Conservation (phyloP, 2,113 vertebrate genomes). For the Plectropomus leopardus region DNA sequence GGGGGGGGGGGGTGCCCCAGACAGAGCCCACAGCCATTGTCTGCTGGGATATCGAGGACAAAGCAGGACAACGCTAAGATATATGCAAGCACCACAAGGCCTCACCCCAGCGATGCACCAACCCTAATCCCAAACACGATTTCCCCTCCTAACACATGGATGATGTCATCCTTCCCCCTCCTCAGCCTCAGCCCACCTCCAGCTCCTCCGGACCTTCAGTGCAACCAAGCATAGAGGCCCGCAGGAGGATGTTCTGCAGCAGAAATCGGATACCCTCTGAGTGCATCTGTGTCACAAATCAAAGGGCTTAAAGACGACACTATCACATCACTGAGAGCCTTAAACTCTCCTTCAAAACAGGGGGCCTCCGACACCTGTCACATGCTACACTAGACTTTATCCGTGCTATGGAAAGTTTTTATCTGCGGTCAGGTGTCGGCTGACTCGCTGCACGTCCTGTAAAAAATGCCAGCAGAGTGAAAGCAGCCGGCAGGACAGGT, state of each 20-base stretch:
- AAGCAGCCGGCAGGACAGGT: constrained; percentile 58
- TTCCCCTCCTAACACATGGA: constrained; percentile 64
- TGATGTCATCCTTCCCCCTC: constrained; percentile 75
- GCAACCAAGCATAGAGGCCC: constrained; percentile 58
- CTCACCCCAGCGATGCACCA: constrained; percentile 66
- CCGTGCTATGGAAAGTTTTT: constrained; percentile 40
- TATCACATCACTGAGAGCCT: constrained; percentile 48
- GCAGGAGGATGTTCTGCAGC: constrained; percentile 52
- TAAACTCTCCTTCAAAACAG: constrained; percentile 48
- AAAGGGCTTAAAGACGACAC: constrained; percentile 52
- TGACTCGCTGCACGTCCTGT: constrained; percentile 34
- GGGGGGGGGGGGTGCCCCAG: constrained; percentile 43
- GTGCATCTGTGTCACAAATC: constrained; percentile 67
- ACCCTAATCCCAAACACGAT: constrained; percentile 72
- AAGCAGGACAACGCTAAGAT: constrained; percentile 68
- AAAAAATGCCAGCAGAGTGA: constrained; percentile 43
- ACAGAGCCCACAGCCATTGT: constrained; percentile 74
- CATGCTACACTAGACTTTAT: constrained; percentile 19
- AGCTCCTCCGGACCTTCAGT: constrained; percentile 55
- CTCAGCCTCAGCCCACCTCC: constrained; percentile 18
- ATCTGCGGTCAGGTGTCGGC: constrained; percentile 45
- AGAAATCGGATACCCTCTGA: constrained; percentile 64
- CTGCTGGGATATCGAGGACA: constrained; percentile 61
- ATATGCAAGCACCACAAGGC: constrained; percentile 58
- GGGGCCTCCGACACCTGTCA: constrained; percentile 50